Evolutionary conservation across 2,797 vertebrate genomes (phyloP).

Genomic region (Gobionotothen gibberifrons): DNA sequence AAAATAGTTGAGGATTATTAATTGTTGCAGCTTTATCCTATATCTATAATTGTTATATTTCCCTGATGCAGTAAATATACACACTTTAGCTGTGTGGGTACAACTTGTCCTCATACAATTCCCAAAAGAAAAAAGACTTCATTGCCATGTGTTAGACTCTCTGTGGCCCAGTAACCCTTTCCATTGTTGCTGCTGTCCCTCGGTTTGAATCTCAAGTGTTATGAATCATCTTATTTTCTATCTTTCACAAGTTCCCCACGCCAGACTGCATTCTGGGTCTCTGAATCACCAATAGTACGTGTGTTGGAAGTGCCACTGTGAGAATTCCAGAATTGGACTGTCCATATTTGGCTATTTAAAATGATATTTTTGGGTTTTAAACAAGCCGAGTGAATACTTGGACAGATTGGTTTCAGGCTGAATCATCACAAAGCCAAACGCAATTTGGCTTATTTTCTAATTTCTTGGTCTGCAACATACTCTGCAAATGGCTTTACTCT

Average conservation of each 20-base stretch:
- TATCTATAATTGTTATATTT: conserved; percentile 1
- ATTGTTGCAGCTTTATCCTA: neutral
- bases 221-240: conserved; percentile 58
- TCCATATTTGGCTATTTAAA: conserved; percentile 43
- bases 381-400: conserved; percentile 48
- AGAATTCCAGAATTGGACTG: conserved; percentile 19
- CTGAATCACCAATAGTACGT: conserved; percentile 41
- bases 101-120: neutral
- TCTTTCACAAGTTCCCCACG: conserved; percentile 30
- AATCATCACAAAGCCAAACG: conserved; percentile 65
- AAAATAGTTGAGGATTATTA: no score
- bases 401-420: conserved; percentile 60
- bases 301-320: conserved; percentile 28
- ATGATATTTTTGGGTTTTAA: conserved; percentile 46
- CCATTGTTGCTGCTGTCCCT: conserved; percentile 17
- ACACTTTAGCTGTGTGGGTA: neutral
- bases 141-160: neutral
- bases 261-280: conserved; percentile 24
- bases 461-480: conserved; percentile 61
- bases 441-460: conserved; percentile 67
- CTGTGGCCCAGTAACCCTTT: conserved; percentile 12
- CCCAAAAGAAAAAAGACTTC: conserved; percentile 3
- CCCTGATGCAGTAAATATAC: neutral
- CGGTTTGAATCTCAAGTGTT: conserved; percentile 38
- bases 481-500: conserved; percentile 43